phyloP scores from a whole-genome alignment of 2,113 vertebrate genomes.

The Xiphophorus couchianus region DNA sequence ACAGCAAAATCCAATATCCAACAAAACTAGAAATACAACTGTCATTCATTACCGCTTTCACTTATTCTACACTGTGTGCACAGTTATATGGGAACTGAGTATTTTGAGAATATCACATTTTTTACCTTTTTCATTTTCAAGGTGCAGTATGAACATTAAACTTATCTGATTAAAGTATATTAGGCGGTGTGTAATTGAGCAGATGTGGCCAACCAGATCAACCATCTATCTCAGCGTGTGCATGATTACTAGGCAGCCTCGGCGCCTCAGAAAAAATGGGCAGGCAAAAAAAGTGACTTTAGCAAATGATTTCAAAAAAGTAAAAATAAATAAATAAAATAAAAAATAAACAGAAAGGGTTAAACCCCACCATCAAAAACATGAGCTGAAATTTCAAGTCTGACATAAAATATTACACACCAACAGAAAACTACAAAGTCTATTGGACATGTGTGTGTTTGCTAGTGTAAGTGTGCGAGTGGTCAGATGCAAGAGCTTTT shows the following conservation, averaged over 20 bases:
- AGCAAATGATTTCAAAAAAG: too few species aligned
- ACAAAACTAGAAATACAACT: constrained; percentile 9
- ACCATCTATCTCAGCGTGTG: not conserved
- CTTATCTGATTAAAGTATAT: not conserved
- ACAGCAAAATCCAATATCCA: constrained; percentile 13
- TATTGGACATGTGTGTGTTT: too few species aligned
- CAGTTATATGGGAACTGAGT: not conserved
- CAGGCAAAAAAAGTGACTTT: not conserved
- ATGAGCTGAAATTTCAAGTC: too few species aligned
- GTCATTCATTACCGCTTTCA: not conserved
- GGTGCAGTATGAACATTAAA: not conserved
- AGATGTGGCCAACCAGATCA: not conserved
- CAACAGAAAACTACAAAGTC: too few species aligned
- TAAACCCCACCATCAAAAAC: too few species aligned
- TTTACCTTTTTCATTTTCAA: not conserved
- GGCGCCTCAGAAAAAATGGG: not conserved
- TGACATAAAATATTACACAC: too few species aligned
- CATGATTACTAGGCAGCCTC: too few species aligned
- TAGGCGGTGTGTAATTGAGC: not conserved
- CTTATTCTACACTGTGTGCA: not conserved
- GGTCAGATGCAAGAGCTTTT: too few species aligned
- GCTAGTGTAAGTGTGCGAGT: too few species aligned
- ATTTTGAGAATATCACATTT: not conserved
- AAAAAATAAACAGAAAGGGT: not conserved
- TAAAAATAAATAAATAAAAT: too few species aligned